Evolutionary conservation across 2,797 vertebrate species (phyloP).

Genomic region (Anguilla obscura): DNA sequence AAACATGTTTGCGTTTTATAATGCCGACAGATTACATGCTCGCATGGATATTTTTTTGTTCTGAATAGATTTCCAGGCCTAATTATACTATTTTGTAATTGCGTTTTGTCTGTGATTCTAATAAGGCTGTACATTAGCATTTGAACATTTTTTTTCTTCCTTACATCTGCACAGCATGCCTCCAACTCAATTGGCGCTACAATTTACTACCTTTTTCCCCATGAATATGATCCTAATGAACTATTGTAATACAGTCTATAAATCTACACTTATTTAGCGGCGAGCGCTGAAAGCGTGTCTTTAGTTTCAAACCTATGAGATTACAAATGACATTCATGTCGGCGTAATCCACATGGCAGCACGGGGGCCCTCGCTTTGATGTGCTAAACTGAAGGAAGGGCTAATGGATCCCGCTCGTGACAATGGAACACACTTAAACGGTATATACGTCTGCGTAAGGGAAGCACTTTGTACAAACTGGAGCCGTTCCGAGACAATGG

Average conservation of each 20-base stretch:
- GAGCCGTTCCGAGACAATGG: conserved; percentile 75
- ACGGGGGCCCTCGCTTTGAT: conserved; percentile 85
- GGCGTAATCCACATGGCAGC: conserved; percentile 85
- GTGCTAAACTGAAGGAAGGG: conserved; percentile 81
- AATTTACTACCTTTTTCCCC: conserved; percentile 25
- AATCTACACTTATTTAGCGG: conserved; percentile 75
- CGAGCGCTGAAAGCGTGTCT: conserved; percentile 80
- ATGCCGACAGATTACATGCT: not conserved
- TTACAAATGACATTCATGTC: conserved; percentile 85
- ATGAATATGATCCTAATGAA: conserved; percentile 64
- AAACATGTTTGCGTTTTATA: conserved; percentile 25
- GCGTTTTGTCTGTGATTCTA: conserved; percentile 17
- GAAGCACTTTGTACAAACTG: conserved; percentile 77
- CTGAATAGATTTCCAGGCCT: conserved; percentile 4
- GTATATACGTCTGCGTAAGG: conserved; percentile 81
- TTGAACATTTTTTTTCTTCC: conserved; percentile 1
- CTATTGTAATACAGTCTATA: conserved; percentile 74
- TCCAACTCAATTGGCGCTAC: not conserved
- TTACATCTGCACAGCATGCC: conserved; percentile 15
- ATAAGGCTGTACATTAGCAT: conserved; percentile 13
- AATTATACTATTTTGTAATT: conserved; percentile 23
- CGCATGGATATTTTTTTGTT: not conserved
- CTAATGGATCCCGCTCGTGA: conserved; percentile 92
- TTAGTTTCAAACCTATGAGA: conserved; percentile 82
- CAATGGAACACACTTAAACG: conserved; percentile 89